Base-by-base conservation (phyloP, 1,140 invertebrate genomes). In the Mycetomoellerius zeteki region DNA sequence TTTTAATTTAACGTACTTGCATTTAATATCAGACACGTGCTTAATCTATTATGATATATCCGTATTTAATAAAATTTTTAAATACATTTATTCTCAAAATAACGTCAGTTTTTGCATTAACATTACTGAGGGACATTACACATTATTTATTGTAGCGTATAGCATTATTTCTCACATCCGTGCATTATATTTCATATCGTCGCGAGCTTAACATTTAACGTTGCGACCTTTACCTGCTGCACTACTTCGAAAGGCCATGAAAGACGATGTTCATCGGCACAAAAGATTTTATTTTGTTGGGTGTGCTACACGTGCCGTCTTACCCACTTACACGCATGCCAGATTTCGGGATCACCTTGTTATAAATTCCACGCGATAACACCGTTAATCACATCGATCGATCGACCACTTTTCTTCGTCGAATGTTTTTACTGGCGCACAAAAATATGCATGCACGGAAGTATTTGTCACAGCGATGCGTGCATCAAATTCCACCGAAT, bases 331-430 rank as follows among this genome's bases (percentile, higher is more conserved):
- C 72, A n/a, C 24, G 58, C 12, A 27, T 16, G 58, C 37, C 60
- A 50, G 21, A 37, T 73, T 50, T 85, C 60, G 54, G 82, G 75
- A 33, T 58, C 37, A 43, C 52, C 50, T 88, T 76, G 58, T 89
- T 73, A 64, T 24, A 4, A 89, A 88, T 88, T 89, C 82, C 87
- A 89, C 82, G 88, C 87, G 73, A 86, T 86, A 89, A 86, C 75
- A 64, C 72, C 54, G 85, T 89, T 88, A 80, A 89, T 89, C 87
- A 89, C 50, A 54, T 14, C 69, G 54, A 75, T 84, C 80, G 80
- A 84, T 84, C 80, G 80, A 7, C 37, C 12, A 43, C 67, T 37
- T 72, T 82, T 43, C 52, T 58, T 52, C 7, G 52, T 82, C 54
- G 52, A 37, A 37, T 12, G 19, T 60, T 60, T 60, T 73, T 73